Conservation (phyloP, 2,113 vertebrate genomes). For the Loxodonta africana region DNA sequence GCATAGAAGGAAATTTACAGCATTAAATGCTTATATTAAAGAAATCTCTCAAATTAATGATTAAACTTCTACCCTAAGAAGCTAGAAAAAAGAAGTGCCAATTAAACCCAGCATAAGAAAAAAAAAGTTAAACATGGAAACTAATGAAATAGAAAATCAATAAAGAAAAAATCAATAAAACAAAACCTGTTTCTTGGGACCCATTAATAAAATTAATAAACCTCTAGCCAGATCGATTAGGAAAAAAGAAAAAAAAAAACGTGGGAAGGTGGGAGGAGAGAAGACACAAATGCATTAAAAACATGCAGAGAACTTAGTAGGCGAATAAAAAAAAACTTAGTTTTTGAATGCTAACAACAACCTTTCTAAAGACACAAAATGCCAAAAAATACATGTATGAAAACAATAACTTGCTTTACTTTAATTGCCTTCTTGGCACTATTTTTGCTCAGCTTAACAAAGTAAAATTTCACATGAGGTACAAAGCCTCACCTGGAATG, state of each 20-base stretch:
- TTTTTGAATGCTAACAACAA: neutral
- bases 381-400: neutral
- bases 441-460: neutral
- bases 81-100: neutral
- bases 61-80: neutral
- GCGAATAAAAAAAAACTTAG: neutral
- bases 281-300: neutral
- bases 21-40: neutral
- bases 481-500: neutral
- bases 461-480: neutral
- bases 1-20: neutral
- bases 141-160: neutral
- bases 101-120: neutral
- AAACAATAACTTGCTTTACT: neutral
- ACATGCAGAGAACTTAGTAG: neutral
- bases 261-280: neutral
- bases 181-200: neutral
- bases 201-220: constrained; percentile 12
- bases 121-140: neutral
- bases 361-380: neutral
- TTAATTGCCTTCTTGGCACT: neutral
- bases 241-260: neutral
- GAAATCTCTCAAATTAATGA: neutral
- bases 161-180: neutral
- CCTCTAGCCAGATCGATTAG: neutral